Evolutionary conservation across 2,113 vertebrate genomes (phyloP), one percentile per base, ranked within the genome.

Genomic region (Megalops atlanticus): DNA sequence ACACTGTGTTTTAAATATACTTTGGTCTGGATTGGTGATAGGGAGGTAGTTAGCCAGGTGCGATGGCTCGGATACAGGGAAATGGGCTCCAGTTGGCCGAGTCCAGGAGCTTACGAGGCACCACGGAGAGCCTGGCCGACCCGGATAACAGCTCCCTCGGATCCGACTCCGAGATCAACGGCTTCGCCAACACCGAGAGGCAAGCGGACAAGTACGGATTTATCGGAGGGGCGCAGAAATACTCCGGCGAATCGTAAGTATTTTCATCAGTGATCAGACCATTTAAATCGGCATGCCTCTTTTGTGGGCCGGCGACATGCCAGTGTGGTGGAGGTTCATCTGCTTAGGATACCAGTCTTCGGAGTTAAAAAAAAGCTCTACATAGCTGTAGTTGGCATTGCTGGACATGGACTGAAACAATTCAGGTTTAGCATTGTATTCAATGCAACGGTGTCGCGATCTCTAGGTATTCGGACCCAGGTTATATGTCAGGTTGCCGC

Each of bases 161-260:
- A 31, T 92, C 94, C 0, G 92, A 93, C 68, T 85, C 89, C 0
- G 94, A 95, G 82, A 85, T 90, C 0, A 96, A 97, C 91, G 95
- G 94, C 80, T 89, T 86, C 77, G 89, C 87, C 77, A 84, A 89
- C 78, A 84, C 86, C 0, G 95, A 96, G 78, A 94, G 77, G 69
- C 92, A 89, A 85, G 94, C 96, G 85, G 96, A 99, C 87, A 96
- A 94, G 91, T 98, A 97, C 85, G 97, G 97, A 43, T 99, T 99
- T 89, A 93, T 95, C 3, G 95, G 96, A 74, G 96, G 95, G 87
- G 92, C 94, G 31, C 96, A 97, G 84, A 95, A 96, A 86, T 78
- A 81, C 81, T 79, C 91, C 0, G 92, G 84, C 80, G 87, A 90
- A 45, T 36, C 80, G 95, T 97, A 82, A 96, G 94, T 91, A 73